Evolutionary conservation across 2,797 vertebrate genomes (phyloP).

Genomic region (Catostomus latipinnis): DNA sequence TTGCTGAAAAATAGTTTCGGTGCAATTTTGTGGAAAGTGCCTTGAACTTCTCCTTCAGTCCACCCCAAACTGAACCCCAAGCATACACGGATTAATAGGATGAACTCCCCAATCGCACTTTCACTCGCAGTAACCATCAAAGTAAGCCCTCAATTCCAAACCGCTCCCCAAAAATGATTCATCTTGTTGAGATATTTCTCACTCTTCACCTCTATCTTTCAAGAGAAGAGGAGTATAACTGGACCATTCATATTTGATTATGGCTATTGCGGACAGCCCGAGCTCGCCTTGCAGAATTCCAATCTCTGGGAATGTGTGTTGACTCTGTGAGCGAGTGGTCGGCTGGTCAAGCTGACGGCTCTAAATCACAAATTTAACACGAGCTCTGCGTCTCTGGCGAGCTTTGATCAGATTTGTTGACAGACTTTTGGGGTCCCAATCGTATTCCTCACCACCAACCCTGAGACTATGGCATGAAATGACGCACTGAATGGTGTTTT

Average conservation of each 20-base stretch:
- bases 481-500: neutral
- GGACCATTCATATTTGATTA: constrained; percentile 60
- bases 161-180: constrained; percentile 42
- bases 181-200: constrained; percentile 57
- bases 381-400: constrained; percentile 24
- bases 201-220: constrained; percentile 53
- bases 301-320: constrained; percentile 33
- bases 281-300: constrained; percentile 30
- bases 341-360: constrained; percentile 20
- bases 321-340: neutral
- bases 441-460: too few relatives aligned
- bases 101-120: constrained; percentile 19
- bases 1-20: too few relatives aligned
- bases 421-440: constrained; percentile 9
- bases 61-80: neutral
- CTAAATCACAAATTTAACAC: constrained; percentile 48
- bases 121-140: constrained; percentile 36
- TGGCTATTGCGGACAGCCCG: constrained; percentile 38
- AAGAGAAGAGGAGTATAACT: constrained; percentile 41
- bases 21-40: too few relatives aligned
- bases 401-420: constrained; percentile 47
- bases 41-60: constrained; percentile 17
- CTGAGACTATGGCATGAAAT: neutral
- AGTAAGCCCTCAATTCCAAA: constrained; percentile 48
- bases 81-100: constrained; percentile 24